phyloP scores from a whole-genome alignment of 1,140 invertebrate genomes.

The Hyphantria cunea region DNA sequence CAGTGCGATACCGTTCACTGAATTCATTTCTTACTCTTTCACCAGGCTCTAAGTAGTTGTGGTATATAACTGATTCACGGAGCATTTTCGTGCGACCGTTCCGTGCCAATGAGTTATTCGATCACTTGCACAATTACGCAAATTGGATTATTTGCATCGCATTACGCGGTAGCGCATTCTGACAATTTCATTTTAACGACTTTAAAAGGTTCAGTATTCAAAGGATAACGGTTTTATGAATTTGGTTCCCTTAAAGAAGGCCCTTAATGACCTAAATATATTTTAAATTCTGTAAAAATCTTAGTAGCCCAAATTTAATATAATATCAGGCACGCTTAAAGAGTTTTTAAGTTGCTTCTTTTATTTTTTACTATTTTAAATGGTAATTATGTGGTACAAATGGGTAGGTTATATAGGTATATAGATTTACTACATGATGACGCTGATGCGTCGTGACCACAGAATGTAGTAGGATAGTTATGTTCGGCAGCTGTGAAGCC shows the following conservation, averaged over 20 bases:
- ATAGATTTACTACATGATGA: conserved; percentile 13
- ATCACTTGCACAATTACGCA: conserved; percentile 32
- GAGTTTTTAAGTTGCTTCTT: no score
- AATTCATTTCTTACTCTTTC: conserved; percentile 31
- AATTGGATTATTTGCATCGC: conserved; percentile 30
- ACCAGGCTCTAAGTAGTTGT: conserved; percentile 18
- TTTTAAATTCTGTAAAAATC: conserved; percentile 3
- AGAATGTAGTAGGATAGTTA: conserved; percentile 5
- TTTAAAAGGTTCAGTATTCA: no score
- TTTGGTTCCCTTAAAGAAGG: no score
- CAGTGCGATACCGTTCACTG: conserved; percentile 46
- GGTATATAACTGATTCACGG: conserved; percentile 31
- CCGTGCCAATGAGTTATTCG: conserved; percentile 31
- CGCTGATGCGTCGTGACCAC: not conserved
- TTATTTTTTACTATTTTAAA: no score
- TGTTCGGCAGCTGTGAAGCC: conserved; percentile 3
- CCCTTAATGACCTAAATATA: not conserved
- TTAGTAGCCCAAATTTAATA: no score
- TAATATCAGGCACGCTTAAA: no score
- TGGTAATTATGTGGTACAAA: no score
- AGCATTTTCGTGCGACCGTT: conserved; percentile 26
- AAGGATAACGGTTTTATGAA: no score
- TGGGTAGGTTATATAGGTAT: conserved; percentile 5
- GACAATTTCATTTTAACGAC: no score
- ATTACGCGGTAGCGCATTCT: conserved; percentile 5